Evolutionary conservation across 2,797 vertebrate genomes (phyloP).

Genomic region (Hoplostethus atlanticus): DNA sequence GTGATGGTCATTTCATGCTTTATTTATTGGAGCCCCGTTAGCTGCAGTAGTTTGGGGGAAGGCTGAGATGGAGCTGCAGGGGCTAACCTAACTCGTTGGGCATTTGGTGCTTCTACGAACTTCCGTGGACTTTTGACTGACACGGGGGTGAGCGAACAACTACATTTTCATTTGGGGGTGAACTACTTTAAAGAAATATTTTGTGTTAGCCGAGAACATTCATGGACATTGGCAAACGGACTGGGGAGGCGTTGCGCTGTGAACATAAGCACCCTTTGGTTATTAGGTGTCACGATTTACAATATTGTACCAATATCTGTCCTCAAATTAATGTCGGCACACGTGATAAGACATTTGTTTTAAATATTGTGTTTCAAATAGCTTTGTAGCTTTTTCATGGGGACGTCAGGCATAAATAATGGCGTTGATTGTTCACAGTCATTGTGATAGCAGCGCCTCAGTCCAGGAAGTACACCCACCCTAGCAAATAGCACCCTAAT

Average conservation of each 20-base stretch:
- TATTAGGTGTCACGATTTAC: neutral
- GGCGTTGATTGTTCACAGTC: neutral
- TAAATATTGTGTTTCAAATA: conserved; percentile 11
- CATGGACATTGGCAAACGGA: conserved; percentile 27
- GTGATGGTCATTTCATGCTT: too few species aligned
- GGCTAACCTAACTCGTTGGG: too few species aligned
- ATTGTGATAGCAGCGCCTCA: neutral
- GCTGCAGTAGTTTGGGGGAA: too few species aligned
- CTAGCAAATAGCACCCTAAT: too few species aligned
- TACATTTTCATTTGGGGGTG: too few species aligned
- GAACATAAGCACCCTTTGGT: neutral
- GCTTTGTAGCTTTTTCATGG: neutral
- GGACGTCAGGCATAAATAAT: neutral
- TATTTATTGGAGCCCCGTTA: too few species aligned
- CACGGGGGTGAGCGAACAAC: too few species aligned
- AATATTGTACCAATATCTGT: neutral
- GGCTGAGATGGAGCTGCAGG: too few species aligned
- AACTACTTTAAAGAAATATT: neutral
- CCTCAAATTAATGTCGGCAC: neutral
- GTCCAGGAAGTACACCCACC: too few species aligned
- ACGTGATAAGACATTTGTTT: neutral
- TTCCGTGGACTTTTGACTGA: too few species aligned
- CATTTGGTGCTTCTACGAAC: too few species aligned
- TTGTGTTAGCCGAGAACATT: conserved; percentile 9
- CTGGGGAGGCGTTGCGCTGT: conserved; percentile 4